These are phyloP conservation scores for Regulus satrapa DNA, from an alignment of 2,113 vertebrate genomes.

Conservation along the genomic window DNA sequence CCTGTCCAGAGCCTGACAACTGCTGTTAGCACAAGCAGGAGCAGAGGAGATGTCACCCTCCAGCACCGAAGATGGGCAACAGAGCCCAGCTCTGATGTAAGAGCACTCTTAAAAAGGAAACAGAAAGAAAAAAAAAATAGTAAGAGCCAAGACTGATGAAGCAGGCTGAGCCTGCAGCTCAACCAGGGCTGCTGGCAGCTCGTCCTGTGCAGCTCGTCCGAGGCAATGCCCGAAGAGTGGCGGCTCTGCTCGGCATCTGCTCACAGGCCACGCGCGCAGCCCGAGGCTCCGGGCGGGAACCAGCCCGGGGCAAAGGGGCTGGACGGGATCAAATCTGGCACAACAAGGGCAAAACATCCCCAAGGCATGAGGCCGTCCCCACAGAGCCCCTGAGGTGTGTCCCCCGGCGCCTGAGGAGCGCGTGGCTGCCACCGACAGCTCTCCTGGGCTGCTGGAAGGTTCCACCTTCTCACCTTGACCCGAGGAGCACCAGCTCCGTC, in stretches of 20 bases:
- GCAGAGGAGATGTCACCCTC: background rate
- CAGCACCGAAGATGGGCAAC: background rate
- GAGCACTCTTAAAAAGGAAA: background rate
- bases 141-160: background rate
- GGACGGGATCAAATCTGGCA: background rate
- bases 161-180: background rate
- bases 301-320: background rate
- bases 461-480: too few relatives aligned
- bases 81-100: background rate
- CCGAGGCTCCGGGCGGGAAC: background rate
- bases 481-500: background rate
- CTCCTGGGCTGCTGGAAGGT: background rate
- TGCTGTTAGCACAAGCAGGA: background rate
- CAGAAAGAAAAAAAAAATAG: background rate
- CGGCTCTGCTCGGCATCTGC: accelerated
- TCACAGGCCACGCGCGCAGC: accelerated
- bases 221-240: background rate
- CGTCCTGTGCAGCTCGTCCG: accelerated
- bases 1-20: background rate
- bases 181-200: background rate
- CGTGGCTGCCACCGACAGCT: accelerated
- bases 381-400: background rate
- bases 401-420: accelerated
- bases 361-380: accelerated
- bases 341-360: background rate